Evolutionary conservation across 2,888 invertebrate genomes (phyloP), one percentile per base, ranked within the genome.

Genomic region (Hypercompe scribonia): DNA sequence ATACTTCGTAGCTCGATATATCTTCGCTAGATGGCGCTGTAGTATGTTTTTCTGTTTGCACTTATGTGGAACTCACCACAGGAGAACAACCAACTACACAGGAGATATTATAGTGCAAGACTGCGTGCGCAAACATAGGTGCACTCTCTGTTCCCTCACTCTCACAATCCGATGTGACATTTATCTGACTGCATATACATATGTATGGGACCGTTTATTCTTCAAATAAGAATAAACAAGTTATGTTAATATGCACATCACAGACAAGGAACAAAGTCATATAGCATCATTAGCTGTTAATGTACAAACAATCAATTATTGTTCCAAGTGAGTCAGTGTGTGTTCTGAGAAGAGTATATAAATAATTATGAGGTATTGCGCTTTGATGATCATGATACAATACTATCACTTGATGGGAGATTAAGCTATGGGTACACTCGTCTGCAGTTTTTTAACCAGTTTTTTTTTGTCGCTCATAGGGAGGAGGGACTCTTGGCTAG

Each of bases 331-430:
- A 75, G 54, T 74, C 68, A 70, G 72, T 64, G 31, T 68, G 50
- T 71, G 72, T 76, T 75, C 77, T 68, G 11, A 75, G 83, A 79
- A 82, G 28, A 58, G 36, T 39, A 54, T 73, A 75, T 80, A 71
- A 74, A 82, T 78, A 81, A 42, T 18, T 64, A 79, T 81, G 69
- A 75, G 70, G 68, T 74, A 78, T 75, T 75, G 68, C 71, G 68
- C 75, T 68, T 79, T 81, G 66, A 77, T 79, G 74, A 77, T 66
- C 71, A 64, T 61, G 54, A 61, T 61, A 78, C 61, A 54, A 66
- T 50, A 70, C 21, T 54, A 65, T 66, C 65, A 24, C 28, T 70
- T 50, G 64, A 64, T 46, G n/a, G 1, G 15, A 50, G 36, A 71
- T 71, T 67, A 71, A 28, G 58, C 54, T 18, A n/a, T 24, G 31